Base-by-base conservation (phyloP, 2,797 vertebrate genomes). In the Anabas testudineus region DNA sequence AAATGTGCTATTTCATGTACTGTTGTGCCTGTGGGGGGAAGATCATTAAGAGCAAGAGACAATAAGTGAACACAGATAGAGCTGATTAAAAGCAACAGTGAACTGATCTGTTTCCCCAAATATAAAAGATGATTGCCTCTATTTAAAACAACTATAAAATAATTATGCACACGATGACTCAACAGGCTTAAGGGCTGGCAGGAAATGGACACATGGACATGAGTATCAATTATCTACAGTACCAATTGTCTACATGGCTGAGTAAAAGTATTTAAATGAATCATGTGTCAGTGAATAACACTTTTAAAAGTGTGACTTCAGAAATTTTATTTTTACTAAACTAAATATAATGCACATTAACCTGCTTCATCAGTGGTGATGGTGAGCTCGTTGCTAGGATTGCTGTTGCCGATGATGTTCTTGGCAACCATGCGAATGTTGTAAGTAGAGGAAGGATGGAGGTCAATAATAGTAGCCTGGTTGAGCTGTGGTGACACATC, bases 351-450 rank as follows among this genome's bases (percentile, higher is more conserved):
- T 22, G 21, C n/a, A 61, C 18, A 70, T 63, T 1, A 86, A 99
- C 98, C 97, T 90, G 98, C 98, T 96, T 99, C 98, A 16, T 99
- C 97, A 0, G 98, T 99, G 15, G 98, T 99, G 93, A 99, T 97
- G 89, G 97, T 99, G 87, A 99, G 96, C 89, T 99, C 98, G 1
- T 99, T 99, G 95, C 98, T 99, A 74, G 98, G 96, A 78, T 97
- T 96, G 24, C 98, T 99, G 90, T 98, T 98, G 90, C 97, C 98
- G 3, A 99, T 99, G 80, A 96, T 95, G 87, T 99, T 99, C 93
- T 99, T 99, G 86, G 98, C 97, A 10, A 98, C 97, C 97, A 99
- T 99, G 86, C 97, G 98, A 83, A 99, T 99, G 93, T 97, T 99
- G 93, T 99, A 99, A 68, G 97, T 97, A 87, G 98, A 99, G 42